Percentiles rank a stretch among this genome's conserved stretches.
These are phyloP conservation scores for Lasaia peninsularis DNA, from an alignment of 1,140 invertebrate genomes.

Conservation along the genomic window DNA sequence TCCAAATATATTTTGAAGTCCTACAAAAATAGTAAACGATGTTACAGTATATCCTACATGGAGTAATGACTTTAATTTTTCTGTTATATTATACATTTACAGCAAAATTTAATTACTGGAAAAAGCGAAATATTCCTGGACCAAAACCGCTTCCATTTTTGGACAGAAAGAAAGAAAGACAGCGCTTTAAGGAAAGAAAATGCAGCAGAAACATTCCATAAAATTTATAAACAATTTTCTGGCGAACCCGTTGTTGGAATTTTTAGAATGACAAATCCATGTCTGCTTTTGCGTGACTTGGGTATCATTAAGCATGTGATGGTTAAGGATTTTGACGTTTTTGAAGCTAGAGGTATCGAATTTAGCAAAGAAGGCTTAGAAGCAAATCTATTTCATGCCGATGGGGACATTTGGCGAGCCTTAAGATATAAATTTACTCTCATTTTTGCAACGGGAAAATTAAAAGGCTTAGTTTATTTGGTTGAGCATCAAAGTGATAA, in stretches of 20 bases:
- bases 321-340: conserved; percentile 45
- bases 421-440: conserved; percentile 73
- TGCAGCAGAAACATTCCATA: not conserved
- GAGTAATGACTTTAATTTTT: too few relatives aligned
- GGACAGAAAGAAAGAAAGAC: conserved; percentile 17
- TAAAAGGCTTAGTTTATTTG: conserved; percentile 49
- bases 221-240: conserved; percentile 20
- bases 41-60: too few relatives aligned
- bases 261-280: conserved; percentile 48
- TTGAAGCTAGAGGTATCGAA: conserved; percentile 60
- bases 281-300: conserved; percentile 72
- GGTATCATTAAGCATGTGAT: conserved; percentile 79
- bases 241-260: conserved; percentile 31
- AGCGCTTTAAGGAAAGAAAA: not conserved
- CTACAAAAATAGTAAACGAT: too few relatives aligned
- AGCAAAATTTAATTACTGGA: too few relatives aligned
- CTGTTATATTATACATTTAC: too few relatives aligned
- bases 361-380: conserved; percentile 24
- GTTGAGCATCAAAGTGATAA: conserved; percentile 48
- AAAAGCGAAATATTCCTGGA: too few relatives aligned
- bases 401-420: conserved; percentile 73
- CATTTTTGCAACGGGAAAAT: conserved; percentile 30
- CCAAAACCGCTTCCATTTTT: not conserved
- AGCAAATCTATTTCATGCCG: conserved; percentile 51
- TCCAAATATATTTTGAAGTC: too few relatives aligned